Evolutionary conservation across 2,113 vertebrate genomes (phyloP).

Genomic region (Hydropotes inermis): DNA sequence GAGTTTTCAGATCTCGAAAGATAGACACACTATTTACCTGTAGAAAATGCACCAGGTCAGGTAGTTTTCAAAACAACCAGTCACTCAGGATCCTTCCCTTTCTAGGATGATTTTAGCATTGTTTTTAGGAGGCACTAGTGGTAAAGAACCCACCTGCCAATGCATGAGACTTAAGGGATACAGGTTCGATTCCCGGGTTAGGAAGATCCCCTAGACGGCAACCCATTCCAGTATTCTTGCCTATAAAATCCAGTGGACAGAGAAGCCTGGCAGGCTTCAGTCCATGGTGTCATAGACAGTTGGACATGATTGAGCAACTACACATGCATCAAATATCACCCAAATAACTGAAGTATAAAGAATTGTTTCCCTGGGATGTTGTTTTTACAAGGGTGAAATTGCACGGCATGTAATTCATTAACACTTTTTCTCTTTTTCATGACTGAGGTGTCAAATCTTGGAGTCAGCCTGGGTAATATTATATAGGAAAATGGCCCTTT

Average conservation of each 20-base stretch:
- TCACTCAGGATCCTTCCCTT: neutral
- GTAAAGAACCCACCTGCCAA: neutral
- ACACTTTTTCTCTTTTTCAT: neutral
- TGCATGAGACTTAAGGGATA: neutral
- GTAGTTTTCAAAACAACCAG: neutral
- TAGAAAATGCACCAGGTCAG: neutral
- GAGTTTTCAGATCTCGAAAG: neutral
- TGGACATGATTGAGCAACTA: neutral
- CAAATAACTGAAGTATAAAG: neutral
- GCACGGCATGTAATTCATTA: neutral
- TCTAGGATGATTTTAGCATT: neutral
- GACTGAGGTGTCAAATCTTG: neutral
- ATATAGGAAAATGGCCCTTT: neutral
- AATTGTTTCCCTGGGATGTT: neutral
- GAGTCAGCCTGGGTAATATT: neutral
- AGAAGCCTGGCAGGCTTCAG: neutral
- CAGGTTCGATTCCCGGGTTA: neutral
- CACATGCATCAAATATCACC: neutral
- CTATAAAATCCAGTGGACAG: neutral
- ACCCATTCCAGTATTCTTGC: neutral
- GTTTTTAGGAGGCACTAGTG: neutral
- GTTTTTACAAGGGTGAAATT: neutral
- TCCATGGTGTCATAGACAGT: neutral
- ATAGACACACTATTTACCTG: neutral
- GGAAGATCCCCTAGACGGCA: neutral